Evolutionary conservation across 92 coral and sea anemone genomes (phyloP), one percentile per base, ranked within the genome.

Genomic region (Chrysogorgia sp.): DNA sequence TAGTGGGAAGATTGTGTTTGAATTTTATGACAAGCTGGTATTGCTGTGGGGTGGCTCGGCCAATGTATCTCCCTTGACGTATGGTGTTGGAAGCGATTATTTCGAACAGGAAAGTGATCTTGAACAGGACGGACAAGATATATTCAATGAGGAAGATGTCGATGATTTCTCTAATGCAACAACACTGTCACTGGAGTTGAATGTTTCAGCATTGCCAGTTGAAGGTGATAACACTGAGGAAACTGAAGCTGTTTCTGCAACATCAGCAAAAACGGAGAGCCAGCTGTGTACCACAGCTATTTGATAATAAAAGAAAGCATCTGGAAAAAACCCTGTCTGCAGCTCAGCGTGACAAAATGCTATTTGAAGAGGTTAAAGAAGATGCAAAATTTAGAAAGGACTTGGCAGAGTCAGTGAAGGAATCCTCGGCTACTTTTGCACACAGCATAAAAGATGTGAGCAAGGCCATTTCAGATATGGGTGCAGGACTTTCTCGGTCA

Each of bases 381-480:
- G 91, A 84, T 84, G 76, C 86, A 77, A 81, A 58, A 37, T 88
- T 88, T 69, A 70, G 84, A 70, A 84, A 80, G 76, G 91, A 88
- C 26, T 21, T 75, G 9, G 79, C 81, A 25, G 75, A 80, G 59
- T 58, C 81, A 30, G 75, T 68, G 88, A 82, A 45, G 0, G 88
- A 88, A 47, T 88, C 86, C 19, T 63, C 92, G 1, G 55, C 49
- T 32, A 81, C 79, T 43, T 81, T 81, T 76, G 77, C 80, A 0
- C 74, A 81, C 33, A 74, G 86, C 33, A 76, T 81, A 52, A 59
- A 79, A 65, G 76, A 66, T 65, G 43, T 84, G 23, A 84, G 88
- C 50, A 65, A 79, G 34, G 82, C 88, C 26, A 83, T 87, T 72
- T 34, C 49, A 45, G 79, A 74, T 48, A 65, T 83, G 34, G 88